A percentile compares a stretch with the other conserved stretches of the same genome.
Evolutionary conservation across 2,797 vertebrate genomes (phyloP).

Genomic region (Squalus acanthias): DNA sequence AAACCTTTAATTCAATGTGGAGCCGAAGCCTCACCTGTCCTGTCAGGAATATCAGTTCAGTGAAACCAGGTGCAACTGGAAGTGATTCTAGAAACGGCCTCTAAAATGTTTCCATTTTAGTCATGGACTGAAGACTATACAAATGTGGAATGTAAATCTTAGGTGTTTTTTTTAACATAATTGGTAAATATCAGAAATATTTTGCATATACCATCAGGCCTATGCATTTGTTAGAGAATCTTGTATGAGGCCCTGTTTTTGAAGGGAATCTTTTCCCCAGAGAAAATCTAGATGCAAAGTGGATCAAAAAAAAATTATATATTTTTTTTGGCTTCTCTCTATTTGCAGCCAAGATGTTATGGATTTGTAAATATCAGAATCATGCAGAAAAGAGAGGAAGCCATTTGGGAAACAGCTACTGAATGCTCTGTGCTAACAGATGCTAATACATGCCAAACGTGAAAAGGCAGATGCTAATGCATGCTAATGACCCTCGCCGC

Average conservation of each 20-base stretch:
- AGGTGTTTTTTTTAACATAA: neutral
- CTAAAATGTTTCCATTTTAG: neutral
- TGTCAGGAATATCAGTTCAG: neutral
- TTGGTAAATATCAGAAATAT: neutral
- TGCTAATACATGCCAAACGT: constrained; percentile 34
- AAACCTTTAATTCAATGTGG: neutral
- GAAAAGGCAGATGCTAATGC: constrained; percentile 35
- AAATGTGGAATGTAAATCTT: neutral
- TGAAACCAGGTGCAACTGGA: neutral
- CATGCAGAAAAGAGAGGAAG: constrained; percentile 6
- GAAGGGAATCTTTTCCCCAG: neutral
- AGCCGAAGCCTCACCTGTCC: neutral
- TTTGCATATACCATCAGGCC: neutral
- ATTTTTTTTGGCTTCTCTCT: neutral
- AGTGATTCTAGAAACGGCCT: too few relatives aligned
- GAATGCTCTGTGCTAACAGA: constrained; percentile 28
- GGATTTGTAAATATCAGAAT: constrained; percentile 29
- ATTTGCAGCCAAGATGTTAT: constrained; percentile 27
- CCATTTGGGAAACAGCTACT: constrained; percentile 23
- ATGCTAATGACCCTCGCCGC: constrained; percentile 26
- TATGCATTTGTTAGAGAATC: neutral
- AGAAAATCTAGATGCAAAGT: neutral
- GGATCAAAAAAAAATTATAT: neutral
- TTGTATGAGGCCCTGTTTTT: neutral
- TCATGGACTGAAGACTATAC: neutral